These are phyloP conservation scores for Xenopus tropicalis DNA, from an alignment of 2,113 vertebrate genomes.

Conservation along the genomic window UCB_Xtro_10.0 CM004445.2:98595501-98596000, in stretches of 20 bases:
- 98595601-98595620: no score
- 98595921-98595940: conserved; percentile 19
- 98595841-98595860: conserved; percentile 40
- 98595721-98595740: background rate
- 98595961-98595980: conserved; percentile 18
- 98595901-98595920: conserved; percentile 20
- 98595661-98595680: background rate
- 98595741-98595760: background rate
- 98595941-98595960: conserved; percentile 8
- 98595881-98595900: conserved; percentile 29
- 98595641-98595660: no score
- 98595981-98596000: background rate
- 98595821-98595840: conserved; percentile 22
- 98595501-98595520: no score
- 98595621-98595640: no score
- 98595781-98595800: conserved; percentile 15
- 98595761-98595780: conserved; percentile 13
- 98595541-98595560: no score
- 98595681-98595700: conserved; percentile 4
- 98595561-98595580: no score
- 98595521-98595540: no score
- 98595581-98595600: no score
- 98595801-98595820: conserved; percentile 35
- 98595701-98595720: background rate
- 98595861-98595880: conserved; percentile 38